phyloP scores from a whole-genome alignment of 2,888 invertebrate genomes.

The Ormyrus pomaceus region DNA sequence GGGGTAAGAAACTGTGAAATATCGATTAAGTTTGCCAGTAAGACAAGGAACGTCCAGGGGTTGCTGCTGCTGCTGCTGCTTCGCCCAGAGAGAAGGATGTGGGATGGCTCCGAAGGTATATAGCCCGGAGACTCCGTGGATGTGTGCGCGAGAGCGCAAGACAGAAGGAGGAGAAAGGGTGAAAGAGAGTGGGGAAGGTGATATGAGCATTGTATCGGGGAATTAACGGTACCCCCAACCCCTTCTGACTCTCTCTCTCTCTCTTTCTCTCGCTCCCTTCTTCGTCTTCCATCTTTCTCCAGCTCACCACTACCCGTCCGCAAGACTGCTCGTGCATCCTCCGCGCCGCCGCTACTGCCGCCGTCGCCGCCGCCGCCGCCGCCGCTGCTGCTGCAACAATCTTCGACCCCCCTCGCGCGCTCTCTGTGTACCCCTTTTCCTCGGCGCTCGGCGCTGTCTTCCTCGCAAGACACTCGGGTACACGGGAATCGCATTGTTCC shows the following conservation, averaged over 20 bases:
- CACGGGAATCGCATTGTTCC: conserved; percentile 53
- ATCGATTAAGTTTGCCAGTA: conserved; percentile 76
- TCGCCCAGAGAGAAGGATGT: conserved; percentile 50
- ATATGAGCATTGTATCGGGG: conserved; percentile 76
- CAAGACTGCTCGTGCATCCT: conserved; percentile 43
- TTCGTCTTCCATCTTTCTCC: neutral
- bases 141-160: conserved; percentile 10
- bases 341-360: neutral
- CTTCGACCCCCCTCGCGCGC: conserved; percentile 56
- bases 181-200: conserved; percentile 73
- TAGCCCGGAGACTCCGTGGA: conserved; percentile 8
- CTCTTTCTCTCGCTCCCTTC: conserved; percentile 45
- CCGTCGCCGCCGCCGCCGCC: too few species aligned
- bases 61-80: conserved; percentile 58
- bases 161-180: conserved; percentile 59
- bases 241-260: conserved; percentile 30
- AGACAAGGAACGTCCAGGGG: conserved; percentile 75
- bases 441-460: conserved; percentile 32
- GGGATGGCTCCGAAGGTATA: conserved; percentile 32
- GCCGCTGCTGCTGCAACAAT: conserved; percentile 40
- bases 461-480: conserved; percentile 32
- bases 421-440: conserved; percentile 27
- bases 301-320: conserved; percentile 5
- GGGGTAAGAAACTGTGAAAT: conserved; percentile 76
- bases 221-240: conserved; percentile 72